Conservation (phyloP, 2,888 invertebrate species). For the Laothoe populi region DNA sequence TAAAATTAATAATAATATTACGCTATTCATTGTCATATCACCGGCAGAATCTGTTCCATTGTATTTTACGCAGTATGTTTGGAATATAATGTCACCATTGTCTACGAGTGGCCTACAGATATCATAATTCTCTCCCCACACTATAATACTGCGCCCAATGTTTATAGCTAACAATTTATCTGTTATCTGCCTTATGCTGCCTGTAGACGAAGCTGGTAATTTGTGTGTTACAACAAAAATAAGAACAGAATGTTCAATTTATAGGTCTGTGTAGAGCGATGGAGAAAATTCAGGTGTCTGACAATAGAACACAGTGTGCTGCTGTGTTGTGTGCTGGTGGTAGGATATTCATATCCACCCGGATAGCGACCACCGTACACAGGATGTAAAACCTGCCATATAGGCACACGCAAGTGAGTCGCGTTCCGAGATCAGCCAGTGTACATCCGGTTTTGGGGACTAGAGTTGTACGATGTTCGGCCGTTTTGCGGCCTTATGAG, state of each 20-base stretch:
- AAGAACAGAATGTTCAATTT: not conserved
- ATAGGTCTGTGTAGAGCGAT: too few species aligned
- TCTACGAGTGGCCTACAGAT: conserved; percentile 12
- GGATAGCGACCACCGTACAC: too few species aligned
- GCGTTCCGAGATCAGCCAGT: too few species aligned
- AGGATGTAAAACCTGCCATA: too few species aligned
- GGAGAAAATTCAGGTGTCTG: too few species aligned
- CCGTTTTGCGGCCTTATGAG: too few species aligned
- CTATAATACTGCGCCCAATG: conserved; percentile 28
- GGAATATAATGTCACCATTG: conserved; percentile 15
- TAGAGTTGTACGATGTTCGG: too few species aligned
- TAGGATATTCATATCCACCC: too few species aligned
- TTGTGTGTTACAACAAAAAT: not conserved
- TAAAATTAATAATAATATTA: not conserved
- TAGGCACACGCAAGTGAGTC: too few species aligned
- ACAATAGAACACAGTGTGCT: too few species aligned
- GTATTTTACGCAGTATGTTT: not conserved
- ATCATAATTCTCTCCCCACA: conserved; percentile 32
- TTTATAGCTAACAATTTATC: conserved; percentile 35
- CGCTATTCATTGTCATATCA: not conserved
- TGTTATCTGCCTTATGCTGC: conserved; percentile 25
- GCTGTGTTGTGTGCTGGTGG: too few species aligned
- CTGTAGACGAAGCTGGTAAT: conserved; percentile 16
- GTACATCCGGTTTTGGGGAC: too few species aligned
- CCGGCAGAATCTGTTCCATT: not conserved